These are phyloP conservation scores for Aethes cnicana DNA, from an alignment of 2,888 invertebrate genomes.

Conservation along the genomic window DNA sequence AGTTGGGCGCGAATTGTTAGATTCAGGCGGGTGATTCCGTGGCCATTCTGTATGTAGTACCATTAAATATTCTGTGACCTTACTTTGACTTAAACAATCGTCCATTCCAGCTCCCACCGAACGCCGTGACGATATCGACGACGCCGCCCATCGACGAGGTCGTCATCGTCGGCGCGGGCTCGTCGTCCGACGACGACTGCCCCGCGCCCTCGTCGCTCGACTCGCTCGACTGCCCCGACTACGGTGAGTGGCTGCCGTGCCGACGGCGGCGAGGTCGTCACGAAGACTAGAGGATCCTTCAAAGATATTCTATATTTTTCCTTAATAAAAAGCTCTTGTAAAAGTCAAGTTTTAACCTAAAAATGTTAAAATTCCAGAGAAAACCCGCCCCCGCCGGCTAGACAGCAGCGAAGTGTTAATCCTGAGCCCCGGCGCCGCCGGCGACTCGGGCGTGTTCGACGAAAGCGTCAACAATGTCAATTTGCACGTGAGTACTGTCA, in stretches of 20 bases:
- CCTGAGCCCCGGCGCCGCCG: slow-evolving; percentile 87
- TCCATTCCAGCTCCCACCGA: slow-evolving; percentile 63
- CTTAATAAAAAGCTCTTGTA: no score
- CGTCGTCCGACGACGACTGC: slow-evolving; percentile 89
- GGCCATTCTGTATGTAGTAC: no score
- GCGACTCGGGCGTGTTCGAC: slow-evolving; percentile 85
- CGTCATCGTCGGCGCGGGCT: slow-evolving; percentile 90
- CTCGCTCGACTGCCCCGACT: slow-evolving; percentile 84
- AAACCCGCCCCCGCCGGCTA: slow-evolving; percentile 83
- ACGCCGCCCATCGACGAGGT: slow-evolving; percentile 85
- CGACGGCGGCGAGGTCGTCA: no score
- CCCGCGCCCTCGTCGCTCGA: slow-evolving; percentile 88
- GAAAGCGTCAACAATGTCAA: slow-evolving; percentile 65
- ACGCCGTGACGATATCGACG: slow-evolving; percentile 78
- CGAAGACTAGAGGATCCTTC: no score
- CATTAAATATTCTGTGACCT: no score
- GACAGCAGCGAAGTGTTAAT: slow-evolving; percentile 94
- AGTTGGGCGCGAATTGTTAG: no score
- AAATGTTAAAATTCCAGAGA: slow-evolving; percentile 46
- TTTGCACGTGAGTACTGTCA: slow-evolving; percentile 56
- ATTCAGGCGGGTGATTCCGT: no score
- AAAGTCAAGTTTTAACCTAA: no score
- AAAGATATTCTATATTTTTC: no score
- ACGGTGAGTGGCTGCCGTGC: slow-evolving; percentile 50
- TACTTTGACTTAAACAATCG: no score